These are phyloP conservation scores for Parazoanthus atlanticus DNA, from an alignment of 92 coral and sea anemone genomes.

Conservation along the genomic window DNA sequence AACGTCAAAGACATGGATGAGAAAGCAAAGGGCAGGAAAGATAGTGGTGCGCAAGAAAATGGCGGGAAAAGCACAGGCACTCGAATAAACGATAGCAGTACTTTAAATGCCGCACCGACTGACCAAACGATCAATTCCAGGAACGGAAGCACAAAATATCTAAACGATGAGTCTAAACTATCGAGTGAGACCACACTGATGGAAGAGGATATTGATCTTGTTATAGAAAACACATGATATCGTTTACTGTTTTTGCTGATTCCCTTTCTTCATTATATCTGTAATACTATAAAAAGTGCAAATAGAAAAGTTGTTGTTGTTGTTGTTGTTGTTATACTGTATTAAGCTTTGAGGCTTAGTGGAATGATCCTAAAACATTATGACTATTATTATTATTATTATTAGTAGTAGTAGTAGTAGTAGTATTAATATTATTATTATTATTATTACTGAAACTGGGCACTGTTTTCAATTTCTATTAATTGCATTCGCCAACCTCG, in stretches of 20 bases:
- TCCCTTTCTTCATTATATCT: no score
- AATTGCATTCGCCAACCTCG: no score
- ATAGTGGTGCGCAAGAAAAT: background rate
- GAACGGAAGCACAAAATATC: background rate
- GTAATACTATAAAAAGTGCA: no score
- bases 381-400: no score
- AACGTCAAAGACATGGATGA: background rate
- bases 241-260: background rate
- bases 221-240: background rate
- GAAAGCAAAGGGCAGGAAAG: background rate
- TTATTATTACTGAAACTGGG: no score
- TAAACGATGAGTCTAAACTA: background rate
- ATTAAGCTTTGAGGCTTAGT: no score
- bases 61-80: background rate
- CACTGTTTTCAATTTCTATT: no score
- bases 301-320: no score
- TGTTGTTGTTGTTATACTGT: no score
- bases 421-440: no score
- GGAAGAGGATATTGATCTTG: conserved; percentile 7
- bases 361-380: no score
- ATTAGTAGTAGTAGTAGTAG: no score
- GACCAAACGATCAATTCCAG: background rate
- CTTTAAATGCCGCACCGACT: background rate
- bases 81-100: background rate
- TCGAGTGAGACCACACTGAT: conserved; percentile 6